These are phyloP conservation scores for Patiria miniata DNA, from an alignment of 35 echinoderm and acorn worm genomes.

Conservation along the genomic window DNA sequence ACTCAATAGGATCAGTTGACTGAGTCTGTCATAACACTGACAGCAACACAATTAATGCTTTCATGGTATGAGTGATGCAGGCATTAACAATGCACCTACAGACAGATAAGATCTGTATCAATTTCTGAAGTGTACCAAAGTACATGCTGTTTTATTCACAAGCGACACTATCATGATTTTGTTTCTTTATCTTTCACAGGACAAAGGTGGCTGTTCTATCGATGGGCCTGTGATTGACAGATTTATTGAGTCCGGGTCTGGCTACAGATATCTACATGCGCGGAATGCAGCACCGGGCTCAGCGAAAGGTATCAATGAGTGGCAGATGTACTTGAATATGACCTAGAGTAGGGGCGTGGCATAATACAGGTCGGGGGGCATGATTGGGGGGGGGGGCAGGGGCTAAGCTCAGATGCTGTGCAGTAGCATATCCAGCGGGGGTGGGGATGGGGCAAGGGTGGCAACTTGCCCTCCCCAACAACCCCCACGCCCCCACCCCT, in stretches of 20 bases:
- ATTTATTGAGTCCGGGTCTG: conserved; percentile 94
- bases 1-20: too few species aligned
- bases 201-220: conserved; percentile 95
- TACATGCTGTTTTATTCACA: background rate
- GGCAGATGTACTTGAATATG: background rate
- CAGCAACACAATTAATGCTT: too few species aligned
- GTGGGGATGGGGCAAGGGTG: too few species aligned
- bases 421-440: too few species aligned
- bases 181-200: conserved; percentile 56
- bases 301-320: conserved; percentile 56
- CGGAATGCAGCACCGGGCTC: conserved; percentile 89
- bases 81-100: too few species aligned
- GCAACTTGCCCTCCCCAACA: too few species aligned
- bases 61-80: too few species aligned
- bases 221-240: conserved; percentile 98
- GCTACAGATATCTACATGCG: conserved; percentile 94
- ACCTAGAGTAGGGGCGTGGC: background rate
- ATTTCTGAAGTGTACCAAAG: background rate
- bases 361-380: too few species aligned
- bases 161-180: background rate
- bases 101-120: too few species aligned
- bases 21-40: too few species aligned
- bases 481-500: background rate
- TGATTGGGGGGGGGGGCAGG: too few species aligned
- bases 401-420: too few species aligned